Base-by-base conservation (phyloP, 30 jellyfish, hydroid and myxozoan species). In the Aurelia sp. region DNA sequence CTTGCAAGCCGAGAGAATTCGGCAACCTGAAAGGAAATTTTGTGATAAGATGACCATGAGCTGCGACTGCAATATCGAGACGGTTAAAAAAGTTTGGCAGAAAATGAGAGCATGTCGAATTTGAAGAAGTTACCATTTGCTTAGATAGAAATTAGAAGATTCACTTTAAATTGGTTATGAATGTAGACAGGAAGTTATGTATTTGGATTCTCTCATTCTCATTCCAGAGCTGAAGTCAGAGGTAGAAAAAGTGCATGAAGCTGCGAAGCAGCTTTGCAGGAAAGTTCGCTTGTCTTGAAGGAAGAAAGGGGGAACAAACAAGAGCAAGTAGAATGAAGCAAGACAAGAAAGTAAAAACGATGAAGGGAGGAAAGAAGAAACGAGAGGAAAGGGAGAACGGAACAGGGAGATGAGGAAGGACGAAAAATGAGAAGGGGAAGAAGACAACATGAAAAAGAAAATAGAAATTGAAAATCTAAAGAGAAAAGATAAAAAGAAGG, bases 1-100 rank as follows among this genome's bases (percentile, higher is more conserved):
- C 99, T 96, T 12, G 98, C 97, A 7, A 65, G 85, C 12, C 92
- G 90, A 3, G 97, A 88, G 64, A 75, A 95, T 13, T 95, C 95
- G 5, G 99, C 99, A 16, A 79, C 48, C 99, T 95, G 77, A 20
- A 75, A 81, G 50, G 69, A 21, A 27, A 40, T 0, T 6, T 61
- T 61, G 71, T 22, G 33, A 61, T 4, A 9, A 22, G 71, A 9
- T n/a, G 27, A 22, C 13, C 27, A 8, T 13, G 15, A 11, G 33
- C 7, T 3, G 71, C 33, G 9, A 61, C 33, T 61, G 71, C 13
- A 61, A 61, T 59, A 59, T 20, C 3, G 20, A 21, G 68, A 59
- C 20, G 0, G 22, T 8, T 17, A 59, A 11, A 17, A 17, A 3
- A 11, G 1, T 21, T 59, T 27, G 33, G 33, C 2, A 27, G 33